These are phyloP conservation scores for Pituophis catenifer DNA, from an alignment of 2,113 vertebrate genomes.

Conservation along the genomic window DNA sequence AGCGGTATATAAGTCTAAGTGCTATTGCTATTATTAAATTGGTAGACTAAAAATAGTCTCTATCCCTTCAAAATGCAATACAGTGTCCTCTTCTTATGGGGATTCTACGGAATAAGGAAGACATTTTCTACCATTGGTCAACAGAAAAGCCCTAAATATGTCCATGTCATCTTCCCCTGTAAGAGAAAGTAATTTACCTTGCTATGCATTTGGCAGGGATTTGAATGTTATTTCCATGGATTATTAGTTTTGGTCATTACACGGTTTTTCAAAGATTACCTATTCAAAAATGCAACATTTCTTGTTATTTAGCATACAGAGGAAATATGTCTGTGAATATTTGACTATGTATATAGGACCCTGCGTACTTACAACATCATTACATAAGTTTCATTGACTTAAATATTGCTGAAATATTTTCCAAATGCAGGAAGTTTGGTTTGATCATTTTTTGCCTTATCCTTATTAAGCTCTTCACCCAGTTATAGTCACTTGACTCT, in stretches of 20 bases:
- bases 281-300: slow-evolving; percentile 59
- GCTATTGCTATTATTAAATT: neutral
- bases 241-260: neutral
- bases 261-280: slow-evolving; percentile 21
- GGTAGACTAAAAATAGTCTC: neutral
- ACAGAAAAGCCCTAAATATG: neutral
- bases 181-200: neutral
- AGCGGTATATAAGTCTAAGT: no score
- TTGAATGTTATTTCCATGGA: slow-evolving; percentile 17
- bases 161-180: neutral
- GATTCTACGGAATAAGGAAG: slow-evolving; percentile 44
- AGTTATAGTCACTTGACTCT: neutral
- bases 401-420: neutral
- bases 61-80: fast-evolving
- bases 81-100: slow-evolving; percentile 50
- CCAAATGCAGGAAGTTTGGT: no score
- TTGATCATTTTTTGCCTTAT: neutral
- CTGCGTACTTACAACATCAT: slow-evolving; percentile 24
- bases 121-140: slow-evolving; percentile 14
- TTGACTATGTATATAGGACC: slow-evolving; percentile 15
- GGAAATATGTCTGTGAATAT: slow-evolving; percentile 31
- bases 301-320: slow-evolving; percentile 54
- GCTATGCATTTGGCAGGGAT: slow-evolving; percentile 3
- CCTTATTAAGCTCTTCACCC: neutral
- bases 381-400: neutral